These are phyloP conservation scores for Chaetodon trifascialis DNA, from an alignment of 2,113 vertebrate species.

Conservation along the genomic window DNA sequence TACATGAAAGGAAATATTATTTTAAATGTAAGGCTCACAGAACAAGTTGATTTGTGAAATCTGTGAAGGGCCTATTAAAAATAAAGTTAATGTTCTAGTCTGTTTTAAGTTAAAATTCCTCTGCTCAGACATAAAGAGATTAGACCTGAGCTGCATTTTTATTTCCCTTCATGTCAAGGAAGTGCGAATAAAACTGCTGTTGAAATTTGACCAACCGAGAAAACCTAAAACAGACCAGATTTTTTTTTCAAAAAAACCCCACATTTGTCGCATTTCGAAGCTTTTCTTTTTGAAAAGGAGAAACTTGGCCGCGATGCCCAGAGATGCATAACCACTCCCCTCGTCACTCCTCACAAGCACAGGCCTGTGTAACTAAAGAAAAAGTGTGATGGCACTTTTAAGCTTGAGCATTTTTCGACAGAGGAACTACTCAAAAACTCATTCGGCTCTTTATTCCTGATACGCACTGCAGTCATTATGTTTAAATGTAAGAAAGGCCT, in stretches of 20 bases:
- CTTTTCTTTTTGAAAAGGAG: background rate
- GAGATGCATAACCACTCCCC: conserved; percentile 43
- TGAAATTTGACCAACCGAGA: background rate
- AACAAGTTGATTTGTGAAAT: conserved; percentile 25
- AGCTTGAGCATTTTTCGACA: background rate
- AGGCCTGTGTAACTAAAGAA: conserved; percentile 26
- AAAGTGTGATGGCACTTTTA: background rate
- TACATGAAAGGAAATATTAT: conserved; percentile 27
- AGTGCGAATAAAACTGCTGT: background rate
- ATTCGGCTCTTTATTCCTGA: conserved; percentile 12
- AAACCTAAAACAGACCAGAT: background rate
- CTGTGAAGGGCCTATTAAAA: conserved; percentile 18
- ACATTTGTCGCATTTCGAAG: conserved; percentile 10
- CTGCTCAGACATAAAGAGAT: conserved; percentile 4
- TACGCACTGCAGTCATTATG: background rate
- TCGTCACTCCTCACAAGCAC: background rate
- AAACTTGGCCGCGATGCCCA: background rate
- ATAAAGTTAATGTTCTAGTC: background rate
- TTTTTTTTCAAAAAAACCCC: background rate
- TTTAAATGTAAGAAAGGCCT: conserved; percentile 26
- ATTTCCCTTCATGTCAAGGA: background rate
- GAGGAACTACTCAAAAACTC: background rate
- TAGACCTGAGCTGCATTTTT: background rate
- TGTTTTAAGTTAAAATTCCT: conserved; percentile 16
- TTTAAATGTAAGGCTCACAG: conserved; percentile 9